phyloP scores from a whole-genome alignment of 1,140 invertebrate genomes.

The Babylonia areolata region DNA sequence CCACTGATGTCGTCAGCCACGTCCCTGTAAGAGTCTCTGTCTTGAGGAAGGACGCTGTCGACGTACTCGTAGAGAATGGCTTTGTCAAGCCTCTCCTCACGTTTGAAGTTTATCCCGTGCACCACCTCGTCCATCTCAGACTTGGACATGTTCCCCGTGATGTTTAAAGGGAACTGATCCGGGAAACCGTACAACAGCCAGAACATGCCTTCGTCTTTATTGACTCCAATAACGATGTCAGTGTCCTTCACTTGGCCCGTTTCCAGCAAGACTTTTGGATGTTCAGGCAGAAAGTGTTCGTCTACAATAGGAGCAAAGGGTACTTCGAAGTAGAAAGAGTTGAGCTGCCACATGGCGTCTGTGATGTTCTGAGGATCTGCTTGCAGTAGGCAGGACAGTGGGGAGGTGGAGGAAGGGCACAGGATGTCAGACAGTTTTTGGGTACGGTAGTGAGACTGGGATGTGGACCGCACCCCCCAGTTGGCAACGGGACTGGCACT shows the following conservation, averaged over 20 bases:
- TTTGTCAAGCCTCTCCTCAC: slow-evolving; percentile 4
- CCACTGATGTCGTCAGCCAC: slow-evolving; percentile 61
- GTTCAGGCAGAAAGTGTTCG: slow-evolving; percentile 90
- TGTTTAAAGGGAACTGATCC: slow-evolving; percentile 42
- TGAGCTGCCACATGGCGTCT: slow-evolving; percentile 85
- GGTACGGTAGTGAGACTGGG: slow-evolving; percentile 86
- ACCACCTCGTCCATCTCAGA: slow-evolving; percentile 21
- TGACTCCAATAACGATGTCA: slow-evolving; percentile 92
- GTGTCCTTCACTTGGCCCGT: slow-evolving; percentile 93
- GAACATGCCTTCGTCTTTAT: slow-evolving; percentile 85
- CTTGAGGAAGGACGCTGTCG: slow-evolving; percentile 14
- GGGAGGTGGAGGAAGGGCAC: slow-evolving; percentile 79
- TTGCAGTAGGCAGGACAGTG: slow-evolving; percentile 86
- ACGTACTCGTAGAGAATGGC: slow-evolving; percentile 47
- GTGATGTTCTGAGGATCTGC: slow-evolving; percentile 85
- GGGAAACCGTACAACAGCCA: slow-evolving; percentile 58
- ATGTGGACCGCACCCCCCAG: slow-evolving; percentile 91
- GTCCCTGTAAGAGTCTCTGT: slow-evolving; percentile 41
- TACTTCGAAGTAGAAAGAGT: slow-evolving; percentile 76
- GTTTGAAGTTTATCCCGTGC: background rate
- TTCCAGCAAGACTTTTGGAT: slow-evolving; percentile 84
- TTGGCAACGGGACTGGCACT: slow-evolving; percentile 82
- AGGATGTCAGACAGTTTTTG: slow-evolving; percentile 41
- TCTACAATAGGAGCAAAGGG: slow-evolving; percentile 94
- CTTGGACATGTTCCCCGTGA: background rate